A percentile compares a stretch with the other conserved stretches of the same genome.
phyloP scores from a whole-genome alignment of 2,888 invertebrate genomes.

The Platycheirus albimanus region DNA sequence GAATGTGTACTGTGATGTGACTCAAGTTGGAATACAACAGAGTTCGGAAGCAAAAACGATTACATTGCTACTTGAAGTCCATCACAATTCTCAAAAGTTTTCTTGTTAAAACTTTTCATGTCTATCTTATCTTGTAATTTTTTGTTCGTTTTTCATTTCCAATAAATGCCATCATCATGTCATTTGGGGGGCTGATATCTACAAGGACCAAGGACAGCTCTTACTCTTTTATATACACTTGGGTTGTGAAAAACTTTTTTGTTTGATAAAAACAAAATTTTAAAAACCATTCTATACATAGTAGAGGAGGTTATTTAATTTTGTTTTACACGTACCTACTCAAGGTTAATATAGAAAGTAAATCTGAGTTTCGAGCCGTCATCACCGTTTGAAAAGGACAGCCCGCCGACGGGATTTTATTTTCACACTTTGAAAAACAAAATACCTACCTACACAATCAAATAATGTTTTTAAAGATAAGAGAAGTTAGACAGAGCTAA shows the following conservation, averaged over 20 bases:
- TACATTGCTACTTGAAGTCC: constrained; percentile 65
- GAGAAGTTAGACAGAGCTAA: too few relatives aligned
- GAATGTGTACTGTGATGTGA: not conserved
- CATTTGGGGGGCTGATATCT: constrained; percentile 47
- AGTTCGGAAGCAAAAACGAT: constrained; percentile 16
- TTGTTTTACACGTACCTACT: not conserved
- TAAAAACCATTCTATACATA: constrained; percentile 19
- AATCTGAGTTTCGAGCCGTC: too few relatives aligned
- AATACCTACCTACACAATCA: too few relatives aligned
- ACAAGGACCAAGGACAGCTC: not conserved
- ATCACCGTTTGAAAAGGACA: too few relatives aligned
- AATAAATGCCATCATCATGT: constrained; percentile 65
- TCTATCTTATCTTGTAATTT: constrained; percentile 56
- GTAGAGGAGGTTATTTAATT: not conserved
- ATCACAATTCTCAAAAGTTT: constrained; percentile 64
- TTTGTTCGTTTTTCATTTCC: constrained; percentile 54
- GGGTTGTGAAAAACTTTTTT: constrained; percentile 25
- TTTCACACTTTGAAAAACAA: too few relatives aligned
- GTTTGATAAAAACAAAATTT: constrained; percentile 21
- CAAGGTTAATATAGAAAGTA: not conserved
- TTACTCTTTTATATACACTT: too few relatives aligned
- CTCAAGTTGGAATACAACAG: not conserved
- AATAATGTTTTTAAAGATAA: too few relatives aligned
- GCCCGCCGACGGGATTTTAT: too few relatives aligned
- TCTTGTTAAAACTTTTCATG: constrained; percentile 66